A percentile compares a stretch with the other conserved stretches of the same genome.
Conservation (phyloP, 1,140 invertebrate species). For the Rhynchophorus ferrugineus region DNA sequence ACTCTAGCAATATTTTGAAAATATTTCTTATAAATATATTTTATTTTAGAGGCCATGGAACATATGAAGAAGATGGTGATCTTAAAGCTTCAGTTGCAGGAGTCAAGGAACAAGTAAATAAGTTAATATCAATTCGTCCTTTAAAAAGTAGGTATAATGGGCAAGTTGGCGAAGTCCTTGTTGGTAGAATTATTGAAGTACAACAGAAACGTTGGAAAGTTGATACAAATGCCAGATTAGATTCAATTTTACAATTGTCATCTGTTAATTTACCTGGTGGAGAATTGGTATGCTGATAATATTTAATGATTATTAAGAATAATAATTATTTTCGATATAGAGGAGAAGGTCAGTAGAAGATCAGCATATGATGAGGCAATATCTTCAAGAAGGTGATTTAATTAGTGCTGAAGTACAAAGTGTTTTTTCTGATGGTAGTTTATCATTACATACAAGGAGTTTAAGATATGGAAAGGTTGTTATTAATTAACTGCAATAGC, state of each 20-base stretch:
- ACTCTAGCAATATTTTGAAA: constrained; percentile 10
- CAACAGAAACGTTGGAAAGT: constrained; percentile 92
- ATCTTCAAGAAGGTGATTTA: constrained; percentile 92
- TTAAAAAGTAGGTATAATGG: constrained; percentile 86
- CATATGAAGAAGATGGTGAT: constrained; percentile 74
- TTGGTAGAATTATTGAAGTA: constrained; percentile 88
- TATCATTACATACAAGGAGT: constrained; percentile 92
- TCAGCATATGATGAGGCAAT: constrained; percentile 94
- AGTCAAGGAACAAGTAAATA: constrained; percentile 88
- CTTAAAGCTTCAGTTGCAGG: constrained; percentile 91
- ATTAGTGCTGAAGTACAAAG: constrained; percentile 97
- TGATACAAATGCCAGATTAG: constrained; percentile 84
- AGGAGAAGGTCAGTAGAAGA: constrained; percentile 90
- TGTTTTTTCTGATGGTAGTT: constrained; percentile 80
- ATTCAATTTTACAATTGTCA: constrained; percentile 81
- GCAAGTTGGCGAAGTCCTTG: constrained; percentile 94
- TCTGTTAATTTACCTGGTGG: constrained; percentile 96
- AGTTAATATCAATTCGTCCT: constrained; percentile 84
- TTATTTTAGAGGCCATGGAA: constrained; percentile 87
- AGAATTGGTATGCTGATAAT: constrained; percentile 63
- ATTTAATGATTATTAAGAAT: constrained; percentile 1
- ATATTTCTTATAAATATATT: constrained; percentile 7
- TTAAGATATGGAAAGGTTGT: constrained; percentile 93
- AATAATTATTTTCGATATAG: constrained; percentile 47
- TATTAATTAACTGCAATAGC: background rate